Conservation (phyloP, 2,888 invertebrate genomes). For the Belgica antarctica region DNA sequence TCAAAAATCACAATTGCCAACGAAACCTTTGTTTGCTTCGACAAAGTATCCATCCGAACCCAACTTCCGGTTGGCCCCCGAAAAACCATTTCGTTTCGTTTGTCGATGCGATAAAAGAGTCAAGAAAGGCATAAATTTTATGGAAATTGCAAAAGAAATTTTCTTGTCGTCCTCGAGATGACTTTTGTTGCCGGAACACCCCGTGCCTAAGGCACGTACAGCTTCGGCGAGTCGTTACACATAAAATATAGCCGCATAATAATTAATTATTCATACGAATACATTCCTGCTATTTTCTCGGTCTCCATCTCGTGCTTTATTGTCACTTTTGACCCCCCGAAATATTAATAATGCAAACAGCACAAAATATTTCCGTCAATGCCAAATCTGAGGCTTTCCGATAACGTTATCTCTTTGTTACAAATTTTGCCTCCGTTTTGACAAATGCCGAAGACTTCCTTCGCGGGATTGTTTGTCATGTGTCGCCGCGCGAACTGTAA, state of each 20-base stretch:
- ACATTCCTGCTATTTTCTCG: not conserved
- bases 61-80: too few relatives aligned
- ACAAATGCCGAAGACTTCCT: constrained; percentile 18
- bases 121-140: constrained; percentile 38
- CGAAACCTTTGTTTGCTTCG: too few relatives aligned
- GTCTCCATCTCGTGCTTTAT: not conserved
- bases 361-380: not conserved
- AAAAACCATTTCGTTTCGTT: constrained; percentile 17
- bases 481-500: constrained; percentile 16
- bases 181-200: not conserved
- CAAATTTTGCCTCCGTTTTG: not conserved
- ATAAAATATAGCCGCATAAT: constrained; percentile 27
- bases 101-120: not conserved
- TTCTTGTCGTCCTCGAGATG: not conserved
- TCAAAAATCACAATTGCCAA: too few relatives aligned
- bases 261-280: constrained; percentile 28
- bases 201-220: not conserved
- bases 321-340: not conserved
- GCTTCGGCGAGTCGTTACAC: constrained; percentile 16
- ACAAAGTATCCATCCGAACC: too few relatives aligned
- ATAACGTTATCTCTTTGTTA: constrained; percentile 19
- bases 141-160: constrained; percentile 36
- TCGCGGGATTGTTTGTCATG: constrained; percentile 10
- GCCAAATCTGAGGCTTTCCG: not conserved
- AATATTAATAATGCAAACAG: constrained; percentile 18